A percentile compares a stretch with the other conserved stretches of the same genome.
phyloP scores from a whole-genome alignment of 2,113 vertebrate genomes.

The Phylloscopus whistleri region DNA sequence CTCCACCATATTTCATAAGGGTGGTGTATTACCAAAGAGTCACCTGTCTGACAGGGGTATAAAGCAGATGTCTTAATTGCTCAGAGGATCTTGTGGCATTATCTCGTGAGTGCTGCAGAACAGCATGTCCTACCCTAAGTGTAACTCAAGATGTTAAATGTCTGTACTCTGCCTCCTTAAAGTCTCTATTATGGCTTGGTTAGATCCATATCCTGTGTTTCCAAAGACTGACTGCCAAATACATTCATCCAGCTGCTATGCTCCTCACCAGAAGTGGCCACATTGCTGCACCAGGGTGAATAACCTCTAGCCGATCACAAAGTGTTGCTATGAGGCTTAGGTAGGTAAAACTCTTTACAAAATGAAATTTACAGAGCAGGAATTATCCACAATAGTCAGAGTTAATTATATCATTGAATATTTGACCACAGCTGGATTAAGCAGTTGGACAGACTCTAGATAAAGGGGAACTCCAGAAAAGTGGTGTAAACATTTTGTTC shows the following conservation, averaged over 20 bases:
- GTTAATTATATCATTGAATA: neutral
- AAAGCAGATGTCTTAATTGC: constrained; percentile 16
- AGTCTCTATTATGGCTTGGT: neutral
- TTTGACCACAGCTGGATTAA: neutral
- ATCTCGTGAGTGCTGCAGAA: neutral
- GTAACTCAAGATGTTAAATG: neutral
- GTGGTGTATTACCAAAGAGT: neutral
- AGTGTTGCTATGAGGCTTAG: neutral
- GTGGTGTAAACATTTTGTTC: neutral
- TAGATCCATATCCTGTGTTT: neutral
- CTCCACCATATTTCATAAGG: neutral
- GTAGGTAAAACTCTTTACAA: neutral
- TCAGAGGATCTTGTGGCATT: neutral
- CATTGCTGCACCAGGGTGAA: neutral
- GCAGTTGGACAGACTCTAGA: neutral
- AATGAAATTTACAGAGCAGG: neutral
- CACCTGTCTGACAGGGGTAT: neutral
- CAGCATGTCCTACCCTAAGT: neutral
- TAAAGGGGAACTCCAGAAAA: constrained; percentile 20
- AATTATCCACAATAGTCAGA: neutral
- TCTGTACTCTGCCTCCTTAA: neutral
- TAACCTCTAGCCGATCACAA: neutral
- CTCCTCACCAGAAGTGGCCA: neutral
- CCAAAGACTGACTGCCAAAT: neutral
- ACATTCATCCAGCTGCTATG: neutral